Percentiles rank a stretch among this genome's conserved stretches.
phyloP scores from a whole-genome alignment of 2,797 vertebrate genomes.

The Graptemys geographica region DNA sequence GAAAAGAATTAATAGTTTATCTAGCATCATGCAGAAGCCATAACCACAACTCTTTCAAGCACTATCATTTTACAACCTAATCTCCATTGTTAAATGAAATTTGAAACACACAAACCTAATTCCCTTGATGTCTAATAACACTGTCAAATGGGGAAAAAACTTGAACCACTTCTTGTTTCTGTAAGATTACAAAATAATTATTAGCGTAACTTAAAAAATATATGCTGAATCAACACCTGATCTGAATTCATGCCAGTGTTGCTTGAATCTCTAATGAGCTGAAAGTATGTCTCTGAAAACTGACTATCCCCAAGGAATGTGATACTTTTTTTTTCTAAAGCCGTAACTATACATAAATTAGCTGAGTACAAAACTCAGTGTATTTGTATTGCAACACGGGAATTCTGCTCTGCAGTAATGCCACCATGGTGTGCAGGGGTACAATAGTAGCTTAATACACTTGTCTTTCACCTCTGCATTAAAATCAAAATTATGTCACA shows the following conservation, averaged over 20 bases:
- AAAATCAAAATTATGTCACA: background rate
- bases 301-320: constrained; percentile 5
- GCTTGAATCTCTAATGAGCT: constrained; percentile 33
- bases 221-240: constrained; percentile 42
- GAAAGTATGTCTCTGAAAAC: constrained; percentile 48
- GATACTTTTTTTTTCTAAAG: constrained; percentile 3
- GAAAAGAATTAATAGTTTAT: constrained; percentile 21
- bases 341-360: background rate
- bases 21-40: background rate
- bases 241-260: constrained; percentile 34
- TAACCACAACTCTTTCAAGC: background rate
- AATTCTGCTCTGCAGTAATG: background rate
- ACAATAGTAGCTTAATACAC: background rate
- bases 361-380: background rate
- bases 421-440: background rate
- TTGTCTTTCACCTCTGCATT: background rate
- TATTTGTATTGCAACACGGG: background rate
- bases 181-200: constrained; percentile 36
- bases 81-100: constrained; percentile 34
- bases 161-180: background rate
- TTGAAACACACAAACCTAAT: constrained; percentile 31
- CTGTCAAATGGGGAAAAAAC: background rate
- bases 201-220: constrained; percentile 16
- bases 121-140: constrained; percentile 2
- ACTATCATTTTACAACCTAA: constrained; percentile 2